Percentiles rank a stretch among this genome's conserved stretches.
phyloP scores from a whole-genome alignment of 2,888 invertebrate species.

The Nineta flava region DNA sequence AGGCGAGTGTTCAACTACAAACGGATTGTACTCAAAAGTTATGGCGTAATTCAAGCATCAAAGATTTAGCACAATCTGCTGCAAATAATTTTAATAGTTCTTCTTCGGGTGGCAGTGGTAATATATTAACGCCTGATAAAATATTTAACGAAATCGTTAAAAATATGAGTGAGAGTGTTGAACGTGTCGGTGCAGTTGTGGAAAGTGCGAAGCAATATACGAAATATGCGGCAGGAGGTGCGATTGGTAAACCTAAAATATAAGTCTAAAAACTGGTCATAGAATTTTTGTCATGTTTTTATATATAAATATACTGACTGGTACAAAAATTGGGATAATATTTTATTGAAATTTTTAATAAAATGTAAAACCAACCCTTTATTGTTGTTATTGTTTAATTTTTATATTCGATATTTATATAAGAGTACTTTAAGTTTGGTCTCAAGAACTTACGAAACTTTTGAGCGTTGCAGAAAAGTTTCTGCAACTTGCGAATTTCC shows the following conservation, averaged over 20 bases:
- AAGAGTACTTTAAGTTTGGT: too few species aligned
- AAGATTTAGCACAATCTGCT: slow-evolving; percentile 18
- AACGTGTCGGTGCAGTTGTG: slow-evolving; percentile 50
- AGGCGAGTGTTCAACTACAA: slow-evolving; percentile 49
- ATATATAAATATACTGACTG: too few species aligned
- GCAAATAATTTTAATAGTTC: slow-evolving; percentile 16
- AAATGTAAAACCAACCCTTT: too few species aligned
- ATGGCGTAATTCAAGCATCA: slow-evolving; percentile 50
- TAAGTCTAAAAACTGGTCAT: slow-evolving; percentile 13
- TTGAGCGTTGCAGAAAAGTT: too few species aligned
- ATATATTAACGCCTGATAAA: slow-evolving; percentile 9
- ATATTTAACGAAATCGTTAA: slow-evolving; percentile 19
- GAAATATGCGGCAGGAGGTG: slow-evolving; percentile 17
- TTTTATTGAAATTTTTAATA: too few species aligned
- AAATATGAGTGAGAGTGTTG: slow-evolving; percentile 38
- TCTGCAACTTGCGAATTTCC: too few species aligned
- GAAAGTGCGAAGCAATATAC: slow-evolving; percentile 51
- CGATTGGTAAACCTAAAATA: slow-evolving; percentile 2
- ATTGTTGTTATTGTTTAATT: too few species aligned
- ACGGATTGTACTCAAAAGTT: slow-evolving; percentile 39
- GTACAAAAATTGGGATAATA: too few species aligned
- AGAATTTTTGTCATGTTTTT: too few species aligned
- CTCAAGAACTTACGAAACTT: too few species aligned
- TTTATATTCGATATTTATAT: too few species aligned
- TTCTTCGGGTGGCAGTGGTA: slow-evolving; percentile 15